Percentiles rank a stretch among this genome's conserved stretches.
Evolutionary conservation across 92 coral and sea anemone species (phyloP).

Genomic region (Epizoanthus illoricatus): DNA sequence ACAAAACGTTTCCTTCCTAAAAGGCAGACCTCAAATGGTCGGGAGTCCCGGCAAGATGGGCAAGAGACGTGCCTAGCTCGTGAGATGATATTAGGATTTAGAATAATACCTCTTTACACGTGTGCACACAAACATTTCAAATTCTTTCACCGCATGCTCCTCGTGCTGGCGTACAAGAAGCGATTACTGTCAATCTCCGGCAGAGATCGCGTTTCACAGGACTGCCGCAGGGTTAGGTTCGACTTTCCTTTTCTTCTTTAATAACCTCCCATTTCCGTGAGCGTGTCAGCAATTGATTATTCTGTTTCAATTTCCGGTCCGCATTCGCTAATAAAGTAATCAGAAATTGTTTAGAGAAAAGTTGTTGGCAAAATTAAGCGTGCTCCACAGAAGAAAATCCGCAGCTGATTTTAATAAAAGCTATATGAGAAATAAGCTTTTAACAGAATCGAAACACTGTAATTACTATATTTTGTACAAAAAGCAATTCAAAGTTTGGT

Average conservation of each 20-base stretch:
- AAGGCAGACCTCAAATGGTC: neutral
- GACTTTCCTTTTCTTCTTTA: slow-evolving; percentile 7
- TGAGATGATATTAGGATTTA: neutral
- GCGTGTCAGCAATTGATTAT: slow-evolving; percentile 30
- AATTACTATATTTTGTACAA: no score
- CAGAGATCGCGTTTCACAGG: slow-evolving; percentile 22
- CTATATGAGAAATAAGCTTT: no score
- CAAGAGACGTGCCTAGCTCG: neutral
- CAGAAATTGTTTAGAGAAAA: neutral
- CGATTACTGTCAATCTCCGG: slow-evolving; percentile 13
- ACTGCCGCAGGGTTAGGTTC: slow-evolving; percentile 14
- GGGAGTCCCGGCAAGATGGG: no score
- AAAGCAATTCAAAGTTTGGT: no score
- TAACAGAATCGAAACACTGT: no score
- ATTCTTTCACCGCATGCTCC: neutral
- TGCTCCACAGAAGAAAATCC: neutral
- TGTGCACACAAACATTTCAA: neutral
- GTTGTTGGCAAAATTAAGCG: slow-evolving; percentile 1
- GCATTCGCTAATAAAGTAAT: neutral
- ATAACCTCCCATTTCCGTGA: slow-evolving; percentile 24
- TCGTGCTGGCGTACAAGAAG: neutral
- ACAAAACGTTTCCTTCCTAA: slow-evolving; percentile 28
- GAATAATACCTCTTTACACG: neutral
- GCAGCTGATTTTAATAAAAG: neutral
- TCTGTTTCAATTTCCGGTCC: slow-evolving; percentile 33